Conservation (phyloP, 1,140 invertebrate genomes). For the Caenorhabditis briggsae region DNA sequence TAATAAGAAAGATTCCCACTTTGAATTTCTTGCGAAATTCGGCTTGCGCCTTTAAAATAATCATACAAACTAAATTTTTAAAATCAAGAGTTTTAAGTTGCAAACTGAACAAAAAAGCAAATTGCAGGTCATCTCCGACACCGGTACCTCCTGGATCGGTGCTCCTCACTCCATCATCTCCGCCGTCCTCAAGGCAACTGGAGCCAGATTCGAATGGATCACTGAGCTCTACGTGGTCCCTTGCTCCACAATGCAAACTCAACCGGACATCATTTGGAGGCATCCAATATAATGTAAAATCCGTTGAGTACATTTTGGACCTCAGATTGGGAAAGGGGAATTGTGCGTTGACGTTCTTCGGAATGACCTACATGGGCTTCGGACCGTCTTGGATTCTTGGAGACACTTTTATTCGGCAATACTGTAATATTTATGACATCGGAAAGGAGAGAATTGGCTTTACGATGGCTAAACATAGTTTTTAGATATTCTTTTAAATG, state of each 20-base stretch:
- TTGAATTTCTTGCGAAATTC: no score
- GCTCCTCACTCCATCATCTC: not conserved
- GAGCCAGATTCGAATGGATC: not conserved
- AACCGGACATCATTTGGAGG: conserved; percentile 30
- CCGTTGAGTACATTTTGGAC: conserved; percentile 46
- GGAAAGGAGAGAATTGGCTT: conserved; percentile 61
- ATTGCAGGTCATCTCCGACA: no score
- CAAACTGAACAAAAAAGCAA: no score
- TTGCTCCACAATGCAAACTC: conserved; percentile 1
- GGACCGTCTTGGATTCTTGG: conserved; percentile 64
- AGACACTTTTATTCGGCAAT: conserved; percentile 62
- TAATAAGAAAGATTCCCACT: no score
- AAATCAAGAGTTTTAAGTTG: no score
- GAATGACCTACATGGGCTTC: not conserved
- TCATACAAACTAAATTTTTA: no score
- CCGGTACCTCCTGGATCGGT: conserved; percentile 60
- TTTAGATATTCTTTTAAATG: no score
- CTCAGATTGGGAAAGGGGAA: not conserved
- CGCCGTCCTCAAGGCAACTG: not conserved
- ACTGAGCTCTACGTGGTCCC: conserved; percentile 23
- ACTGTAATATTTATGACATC: conserved; percentile 64
- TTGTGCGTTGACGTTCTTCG: conserved; percentile 49
- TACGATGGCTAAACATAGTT: conserved; percentile 58
- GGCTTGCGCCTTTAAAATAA: no score
- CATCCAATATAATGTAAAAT: conserved; percentile 10